Evolutionary conservation across 2,797 vertebrate genomes (phyloP), one percentile per base, ranked within the genome.

Genomic region (Aplochiton taeniatus): DNA sequence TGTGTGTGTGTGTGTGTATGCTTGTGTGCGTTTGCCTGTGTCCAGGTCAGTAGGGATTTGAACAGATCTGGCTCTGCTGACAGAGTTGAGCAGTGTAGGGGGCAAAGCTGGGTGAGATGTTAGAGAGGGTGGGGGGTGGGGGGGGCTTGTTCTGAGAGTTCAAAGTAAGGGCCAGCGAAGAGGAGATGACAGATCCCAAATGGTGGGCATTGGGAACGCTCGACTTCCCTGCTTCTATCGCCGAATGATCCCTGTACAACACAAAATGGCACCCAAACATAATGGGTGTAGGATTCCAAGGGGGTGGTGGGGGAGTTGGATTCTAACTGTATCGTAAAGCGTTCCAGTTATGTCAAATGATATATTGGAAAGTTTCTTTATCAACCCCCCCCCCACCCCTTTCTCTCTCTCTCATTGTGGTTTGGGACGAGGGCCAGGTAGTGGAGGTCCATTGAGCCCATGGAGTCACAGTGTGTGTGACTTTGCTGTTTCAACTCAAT

Each of bases 401-500:
- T n/a, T n/a, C n/a, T n/a, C n/a, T n/a, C 31, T 31, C 31, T 6
- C 31, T 31, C 31, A 31, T 2, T 31, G 31, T 31, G 6, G 31
- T 31, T 2, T 31, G 31, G 31, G 31, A 31, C 31, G 31, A 6
- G 31, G 6, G 31, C 3, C 31, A 31, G 31, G 6, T 6, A 2
- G 31, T 31, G 31, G 31, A 31, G 31, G 31, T 31, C 31, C 31
- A 31, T 31, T 31, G 31, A 31, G 31, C 31, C 31, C 31, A 6
- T 31, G 2, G 31, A 31, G 31, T 31, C 31, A 31, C 31, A 2
- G 31, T 31, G 31, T 31, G 31, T 31, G 31, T 31, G 31, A 3
- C 3, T 31, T 2, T 76, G 75, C 77, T 78, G 76, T 84, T 88
- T 87, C 86, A 90, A 86, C 86, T 79, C 61, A 62, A 65, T 80